Evolutionary conservation across 1,140 invertebrate genomes (phyloP).

Genomic region (Samia ricini): DNA sequence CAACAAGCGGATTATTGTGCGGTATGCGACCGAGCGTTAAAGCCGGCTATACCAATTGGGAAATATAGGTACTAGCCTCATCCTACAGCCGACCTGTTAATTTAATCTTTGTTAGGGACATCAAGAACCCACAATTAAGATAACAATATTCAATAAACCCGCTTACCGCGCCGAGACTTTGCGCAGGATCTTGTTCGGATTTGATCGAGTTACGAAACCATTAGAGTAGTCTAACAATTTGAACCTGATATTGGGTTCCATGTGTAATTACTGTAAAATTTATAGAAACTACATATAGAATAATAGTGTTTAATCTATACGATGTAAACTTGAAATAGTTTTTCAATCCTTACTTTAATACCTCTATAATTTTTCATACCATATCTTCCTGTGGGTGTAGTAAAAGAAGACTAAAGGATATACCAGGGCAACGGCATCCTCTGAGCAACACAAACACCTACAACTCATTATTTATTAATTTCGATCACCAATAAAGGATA

Average conservation of each 20-base stretch:
- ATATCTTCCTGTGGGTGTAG: too few relatives aligned
- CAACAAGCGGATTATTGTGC: constrained; percentile 47
- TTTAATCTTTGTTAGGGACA: constrained; percentile 61
- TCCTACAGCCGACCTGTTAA: constrained; percentile 50
- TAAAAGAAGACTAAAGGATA: too few relatives aligned
- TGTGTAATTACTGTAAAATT: constrained; percentile 26
- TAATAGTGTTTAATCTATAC: too few relatives aligned
- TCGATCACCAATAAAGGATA: too few relatives aligned
- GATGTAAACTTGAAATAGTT: too few relatives aligned
- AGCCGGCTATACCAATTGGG: constrained; percentile 42
- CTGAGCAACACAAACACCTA: too few relatives aligned
- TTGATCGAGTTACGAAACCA: constrained; percentile 55
- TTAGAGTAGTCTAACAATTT: constrained; percentile 23
- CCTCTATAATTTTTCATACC: too few relatives aligned
- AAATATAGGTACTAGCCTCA: constrained; percentile 33
- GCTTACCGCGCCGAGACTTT: constrained; percentile 33
- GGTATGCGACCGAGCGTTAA: constrained; percentile 44
- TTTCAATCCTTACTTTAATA: too few relatives aligned
- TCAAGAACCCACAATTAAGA: constrained; percentile 58
- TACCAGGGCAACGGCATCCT: too few relatives aligned
- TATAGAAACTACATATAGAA: too few relatives aligned
- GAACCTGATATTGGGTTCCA: constrained; percentile 21
- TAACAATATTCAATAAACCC: constrained; percentile 65
- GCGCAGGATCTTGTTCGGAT: constrained; percentile 41
- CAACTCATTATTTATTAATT: too few relatives aligned